These are phyloP conservation scores for Spea multiplicata DNA, from an alignment of 2,113 vertebrate species.

Conservation along the genomic window DNA sequence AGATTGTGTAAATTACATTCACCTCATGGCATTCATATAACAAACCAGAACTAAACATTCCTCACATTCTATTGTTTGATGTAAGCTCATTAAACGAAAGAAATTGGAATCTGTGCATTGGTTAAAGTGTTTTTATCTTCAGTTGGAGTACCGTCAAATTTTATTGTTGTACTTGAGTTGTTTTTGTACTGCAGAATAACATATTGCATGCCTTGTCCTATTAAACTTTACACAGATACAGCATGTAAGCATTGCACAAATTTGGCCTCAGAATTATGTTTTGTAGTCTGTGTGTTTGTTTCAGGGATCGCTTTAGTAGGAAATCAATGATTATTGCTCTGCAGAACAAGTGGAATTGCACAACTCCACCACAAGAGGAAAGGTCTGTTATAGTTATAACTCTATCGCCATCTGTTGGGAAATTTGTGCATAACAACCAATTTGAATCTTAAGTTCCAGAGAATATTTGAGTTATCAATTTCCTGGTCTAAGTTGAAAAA, in stretches of 20 bases:
- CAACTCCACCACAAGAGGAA: background rate
- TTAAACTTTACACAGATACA: conserved; percentile 34
- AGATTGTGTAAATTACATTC: too few relatives aligned
- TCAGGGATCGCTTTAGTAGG: background rate
- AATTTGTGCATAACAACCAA: too few relatives aligned
- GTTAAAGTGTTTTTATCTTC: background rate
- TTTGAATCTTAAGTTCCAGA: too few relatives aligned
- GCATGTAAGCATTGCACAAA: conserved; percentile 22
- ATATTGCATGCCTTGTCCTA: conserved; percentile 34
- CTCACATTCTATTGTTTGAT: background rate
- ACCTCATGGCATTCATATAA: background rate
- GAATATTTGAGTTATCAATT: too few relatives aligned
- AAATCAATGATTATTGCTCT: conserved; percentile 4
- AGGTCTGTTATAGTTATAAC: conserved; percentile 11
- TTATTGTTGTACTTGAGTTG: conserved; percentile 12
- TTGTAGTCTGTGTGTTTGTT: background rate
- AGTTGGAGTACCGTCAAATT: background rate
- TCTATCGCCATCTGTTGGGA: conserved; percentile 28
- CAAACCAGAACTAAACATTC: background rate
- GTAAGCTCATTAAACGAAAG: background rate
- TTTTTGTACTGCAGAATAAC: conserved; percentile 21
- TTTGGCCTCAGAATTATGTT: conserved; percentile 29
- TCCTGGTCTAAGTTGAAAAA: too few relatives aligned
- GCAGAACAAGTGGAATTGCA: background rate
- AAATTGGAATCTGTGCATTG: background rate